phyloP scores from a whole-genome alignment of 2,797 vertebrate genomes.

The Sebastes alutus region DNA sequence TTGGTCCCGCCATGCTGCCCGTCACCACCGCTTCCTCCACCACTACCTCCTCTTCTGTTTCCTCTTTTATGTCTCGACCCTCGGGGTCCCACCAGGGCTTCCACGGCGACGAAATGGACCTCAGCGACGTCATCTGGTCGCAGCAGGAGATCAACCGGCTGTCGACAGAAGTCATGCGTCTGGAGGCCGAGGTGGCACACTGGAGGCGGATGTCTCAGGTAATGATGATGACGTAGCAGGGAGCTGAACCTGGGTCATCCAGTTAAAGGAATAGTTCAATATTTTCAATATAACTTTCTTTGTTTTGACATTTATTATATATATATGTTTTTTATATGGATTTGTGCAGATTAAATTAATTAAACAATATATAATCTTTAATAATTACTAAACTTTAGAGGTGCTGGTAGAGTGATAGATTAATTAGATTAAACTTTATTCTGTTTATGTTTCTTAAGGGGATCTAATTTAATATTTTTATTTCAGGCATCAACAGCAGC shows the following conservation, averaged over 20 bases:
- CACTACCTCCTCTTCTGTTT: slow-evolving; percentile 70
- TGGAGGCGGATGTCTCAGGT: slow-evolving; percentile 94
- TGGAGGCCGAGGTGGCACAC: slow-evolving; percentile 91
- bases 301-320: too few relatives aligned
- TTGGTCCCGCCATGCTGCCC: slow-evolving; percentile 67
- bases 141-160: slow-evolving; percentile 97
- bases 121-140: slow-evolving; percentile 94
- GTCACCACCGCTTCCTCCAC: slow-evolving; percentile 66
- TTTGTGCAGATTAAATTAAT: not conserved
- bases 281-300: not conserved
- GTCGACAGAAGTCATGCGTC: slow-evolving; percentile 88
- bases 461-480: not conserved
- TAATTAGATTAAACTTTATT: not conserved
- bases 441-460: not conserved
- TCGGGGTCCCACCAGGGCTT: slow-evolving; percentile 82
- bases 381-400: not conserved
- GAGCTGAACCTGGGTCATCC: not conserved
- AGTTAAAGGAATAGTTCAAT: not conserved
- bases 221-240: not conserved
- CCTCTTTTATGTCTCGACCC: slow-evolving; percentile 80
- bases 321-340: not conserved
- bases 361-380: not conserved
- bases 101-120: slow-evolving; percentile 92
- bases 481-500: slow-evolving; percentile 83
- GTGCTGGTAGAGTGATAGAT: not conserved